These are phyloP conservation scores for Macrostomum cliftonense DNA, from an alignment of 2,888 invertebrate species.

Conservation along the genomic window DNA sequence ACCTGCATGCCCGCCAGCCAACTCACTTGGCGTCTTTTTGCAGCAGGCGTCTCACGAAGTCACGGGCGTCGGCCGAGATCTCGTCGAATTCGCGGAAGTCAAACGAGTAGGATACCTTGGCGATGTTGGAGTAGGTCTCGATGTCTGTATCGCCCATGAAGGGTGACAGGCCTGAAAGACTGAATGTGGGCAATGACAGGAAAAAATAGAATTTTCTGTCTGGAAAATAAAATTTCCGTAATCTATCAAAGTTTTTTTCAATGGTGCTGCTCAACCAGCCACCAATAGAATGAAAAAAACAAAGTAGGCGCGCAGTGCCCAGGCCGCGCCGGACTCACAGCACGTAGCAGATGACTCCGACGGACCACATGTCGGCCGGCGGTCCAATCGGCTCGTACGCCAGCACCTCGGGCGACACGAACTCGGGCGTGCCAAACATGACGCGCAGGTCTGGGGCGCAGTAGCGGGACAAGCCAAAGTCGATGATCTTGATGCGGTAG, in stretches of 20 bases:
- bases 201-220: background rate
- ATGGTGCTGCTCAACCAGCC: too few species aligned
- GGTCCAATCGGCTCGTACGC: constrained; percentile 90
- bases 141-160: constrained; percentile 95
- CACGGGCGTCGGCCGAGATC: constrained; percentile 79
- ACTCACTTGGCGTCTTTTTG: constrained; percentile 50
- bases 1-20: background rate
- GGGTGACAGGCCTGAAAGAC: constrained; percentile 77
- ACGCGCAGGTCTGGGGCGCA: constrained; percentile 69
- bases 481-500: constrained; percentile 94
- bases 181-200: constrained; percentile 15
- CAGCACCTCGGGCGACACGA: constrained; percentile 93
- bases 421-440: constrained; percentile 90
- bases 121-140: constrained; percentile 96
- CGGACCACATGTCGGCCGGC: constrained; percentile 95
- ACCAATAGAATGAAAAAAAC: too few species aligned
- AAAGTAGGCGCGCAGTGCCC: too few species aligned
- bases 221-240: background rate
- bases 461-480: constrained; percentile 82
- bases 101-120: constrained; percentile 85
- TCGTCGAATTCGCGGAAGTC: constrained; percentile 87
- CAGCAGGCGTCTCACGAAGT: constrained; percentile 76
- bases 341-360: constrained; percentile 91
- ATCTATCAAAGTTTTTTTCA: background rate
- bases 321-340: constrained; percentile 56